Conservation (phyloP, 2,888 invertebrate species). For the Thysanoteuthis rhombus region DNA sequence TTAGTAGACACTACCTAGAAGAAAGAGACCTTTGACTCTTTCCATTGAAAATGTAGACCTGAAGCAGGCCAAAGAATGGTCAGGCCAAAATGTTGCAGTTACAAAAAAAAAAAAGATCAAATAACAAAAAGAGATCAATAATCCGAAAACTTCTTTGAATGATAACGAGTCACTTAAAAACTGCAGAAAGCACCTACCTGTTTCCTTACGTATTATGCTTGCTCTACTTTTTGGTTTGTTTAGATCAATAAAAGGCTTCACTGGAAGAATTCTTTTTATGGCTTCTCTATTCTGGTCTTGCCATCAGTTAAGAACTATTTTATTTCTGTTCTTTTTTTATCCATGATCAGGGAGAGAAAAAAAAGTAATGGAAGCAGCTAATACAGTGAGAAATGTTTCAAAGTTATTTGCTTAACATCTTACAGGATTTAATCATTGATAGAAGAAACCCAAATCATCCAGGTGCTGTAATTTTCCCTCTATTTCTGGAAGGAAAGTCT, state of each 20-base stretch:
- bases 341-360: background rate
- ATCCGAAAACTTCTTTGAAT: background rate
- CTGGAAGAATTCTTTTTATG: background rate
- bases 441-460: background rate
- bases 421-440: background rate
- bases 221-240: background rate
- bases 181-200: background rate
- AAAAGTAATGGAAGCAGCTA: background rate
- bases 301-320: background rate
- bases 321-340: background rate
- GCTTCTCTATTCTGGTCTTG: slow-evolving; percentile 12
- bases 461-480: too few species aligned
- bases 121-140: background rate
- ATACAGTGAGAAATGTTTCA: background rate
- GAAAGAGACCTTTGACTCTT: too few species aligned
- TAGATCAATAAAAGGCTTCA: slow-evolving; percentile 12
- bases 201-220: background rate
- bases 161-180: background rate
- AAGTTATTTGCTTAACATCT: background rate
- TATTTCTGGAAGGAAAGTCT: too few species aligned
- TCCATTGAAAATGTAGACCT: too few species aligned
- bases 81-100: background rate
- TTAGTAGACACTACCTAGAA: too few species aligned
- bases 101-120: background rate
- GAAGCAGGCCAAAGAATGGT: too few species aligned